Percentiles rank a stretch among this genome's conserved stretches.
These are phyloP conservation scores for Pandemis corylana DNA, from an alignment of 2,888 invertebrate genomes.

Conservation along the genomic window DNA sequence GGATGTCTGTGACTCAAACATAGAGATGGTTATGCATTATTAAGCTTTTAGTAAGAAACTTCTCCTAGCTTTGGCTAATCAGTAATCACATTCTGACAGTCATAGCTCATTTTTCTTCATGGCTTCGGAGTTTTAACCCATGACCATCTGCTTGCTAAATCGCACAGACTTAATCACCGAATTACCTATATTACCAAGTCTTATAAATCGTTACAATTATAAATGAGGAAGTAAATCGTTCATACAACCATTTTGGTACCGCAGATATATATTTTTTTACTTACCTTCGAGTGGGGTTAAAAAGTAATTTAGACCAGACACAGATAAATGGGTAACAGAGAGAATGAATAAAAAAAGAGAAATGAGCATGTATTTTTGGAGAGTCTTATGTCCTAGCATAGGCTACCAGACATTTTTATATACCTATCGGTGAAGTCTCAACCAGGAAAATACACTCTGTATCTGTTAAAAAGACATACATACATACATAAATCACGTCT, in stretches of 20 bases:
- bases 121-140: too few species aligned
- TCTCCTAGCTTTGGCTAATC: too few species aligned
- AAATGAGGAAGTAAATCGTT: conserved; percentile 20
- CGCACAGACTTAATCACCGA: not conserved
- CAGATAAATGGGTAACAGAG: conserved; percentile 37
- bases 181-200: not conserved
- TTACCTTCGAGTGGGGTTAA: conserved; percentile 34
- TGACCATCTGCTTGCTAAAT: not conserved
- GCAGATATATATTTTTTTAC: conserved; percentile 15
- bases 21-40: too few species aligned
- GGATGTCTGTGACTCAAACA: too few species aligned
- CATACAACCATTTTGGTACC: conserved; percentile 7
- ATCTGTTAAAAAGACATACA: too few species aligned
- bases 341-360: conserved; percentile 29
- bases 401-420: not conserved
- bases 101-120: too few species aligned
- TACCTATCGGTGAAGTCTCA: too few species aligned
- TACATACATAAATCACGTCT: too few species aligned
- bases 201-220: conserved; percentile 4
- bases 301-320: conserved; percentile 37
- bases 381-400: not conserved
- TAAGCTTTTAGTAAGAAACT: too few species aligned
- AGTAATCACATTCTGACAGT: too few species aligned
- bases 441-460: not conserved
- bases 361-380: not conserved